Evolutionary conservation across 2,113 vertebrate genomes (phyloP).

Genomic region (Xenopus tropicalis): UCB_Xtro_10.0 CM004444.2:145545001-145545500

Average conservation of each 20-base stretch:
- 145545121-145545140: too few relatives aligned
- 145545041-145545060: too few relatives aligned
- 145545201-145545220: background rate
- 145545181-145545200: background rate
- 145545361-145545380: conserved; percentile 1
- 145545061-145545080: too few relatives aligned
- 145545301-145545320: background rate
- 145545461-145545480: conserved; percentile 6
- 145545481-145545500: conserved; percentile 3
- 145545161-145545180: too few relatives aligned
- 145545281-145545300: background rate
- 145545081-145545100: too few relatives aligned
- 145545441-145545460: conserved; percentile 8
- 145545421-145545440: conserved; percentile 5
- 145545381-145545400: conserved; percentile 1
- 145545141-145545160: too few relatives aligned
- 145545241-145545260: background rate
- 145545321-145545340: conserved; percentile 2
- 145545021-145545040: too few relatives aligned
- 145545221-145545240: background rate
- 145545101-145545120: too few relatives aligned
- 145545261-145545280: background rate
- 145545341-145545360: background rate
- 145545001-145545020: too few relatives aligned
- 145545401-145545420: conserved; percentile 2